Evolutionary conservation across 30 jellyfish, hydroid and myxozoan genomes (phyloP), one percentile per base, ranked within the genome.

Genomic region (Catostylus mosaicus): DNA sequence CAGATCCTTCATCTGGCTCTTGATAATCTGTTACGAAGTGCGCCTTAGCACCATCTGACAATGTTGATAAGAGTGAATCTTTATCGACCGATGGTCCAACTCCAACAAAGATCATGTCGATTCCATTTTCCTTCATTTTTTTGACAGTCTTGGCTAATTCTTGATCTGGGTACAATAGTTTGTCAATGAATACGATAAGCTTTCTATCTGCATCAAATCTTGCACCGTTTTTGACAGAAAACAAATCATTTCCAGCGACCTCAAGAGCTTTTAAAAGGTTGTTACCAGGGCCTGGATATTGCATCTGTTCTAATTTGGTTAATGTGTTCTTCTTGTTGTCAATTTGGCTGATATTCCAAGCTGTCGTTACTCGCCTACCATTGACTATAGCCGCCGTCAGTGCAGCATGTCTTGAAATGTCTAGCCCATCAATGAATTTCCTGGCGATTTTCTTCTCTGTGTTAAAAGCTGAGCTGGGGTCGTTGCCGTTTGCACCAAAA

Each of bases 401-500:
- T 6, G 78, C 51, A 20, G 48, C 19, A 23, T 40, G 30, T 30
- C 46, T 18, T 51, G 87, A 75, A 23, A 75, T 56, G 19, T 26
- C 47, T 3, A 26, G 35, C 60, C 34, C 34, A 29, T 63, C 71
- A 20, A 84, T 43, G 33, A 90, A 31, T 26, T 59, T 37, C n/a
- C 65, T 45, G 14, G 90, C 77, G 67, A 88, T 18, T 54, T 52
- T 23, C 35, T 52, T 16, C 78, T 51, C 36, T 82, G 79, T 22
- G 68, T 24, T 54, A 36, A 23, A 16, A n/a, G 65, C 26, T 67
- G 34, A 2, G 56, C 62, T 5, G 62, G 33, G 24, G 38, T 12
- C 9, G 85, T 29, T 27, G 19, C 84, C 84, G 8, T 46, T 32
- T 38, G 96, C 91, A 18, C 90, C 96, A 76, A 86, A 77, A 12